Conservation (phyloP, 2,797 vertebrate species). For the Takifugu rubripes region DNA sequence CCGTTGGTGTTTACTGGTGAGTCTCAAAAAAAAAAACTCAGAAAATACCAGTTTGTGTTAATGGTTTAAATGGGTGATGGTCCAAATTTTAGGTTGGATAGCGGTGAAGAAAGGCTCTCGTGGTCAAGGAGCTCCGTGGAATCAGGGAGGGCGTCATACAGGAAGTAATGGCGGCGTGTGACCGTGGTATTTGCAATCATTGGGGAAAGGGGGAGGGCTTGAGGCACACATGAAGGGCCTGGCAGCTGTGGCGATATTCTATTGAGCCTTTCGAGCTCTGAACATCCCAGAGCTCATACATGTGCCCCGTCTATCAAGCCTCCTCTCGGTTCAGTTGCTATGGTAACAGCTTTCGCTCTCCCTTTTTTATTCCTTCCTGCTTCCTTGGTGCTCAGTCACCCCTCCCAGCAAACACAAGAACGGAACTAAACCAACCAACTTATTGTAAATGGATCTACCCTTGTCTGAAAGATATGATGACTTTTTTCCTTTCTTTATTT, state of each 20-base stretch:
- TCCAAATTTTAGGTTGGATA: no score
- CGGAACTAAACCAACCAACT: not conserved
- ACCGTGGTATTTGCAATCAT: no score
- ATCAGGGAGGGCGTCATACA: not conserved
- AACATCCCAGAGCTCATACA: slow-evolving; percentile 2
- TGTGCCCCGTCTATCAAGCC: slow-evolving; percentile 9
- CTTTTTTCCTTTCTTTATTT: no score
- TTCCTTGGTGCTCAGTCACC: not conserved
- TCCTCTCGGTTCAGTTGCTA: slow-evolving; percentile 37
- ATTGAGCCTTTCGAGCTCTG: not conserved
- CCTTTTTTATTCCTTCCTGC: not conserved
- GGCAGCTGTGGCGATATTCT: not conserved
- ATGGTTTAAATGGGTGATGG: no score
- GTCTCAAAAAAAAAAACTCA: not conserved
- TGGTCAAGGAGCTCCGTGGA: not conserved
- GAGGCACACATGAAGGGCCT: not conserved
- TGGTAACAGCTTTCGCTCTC: slow-evolving; percentile 26
- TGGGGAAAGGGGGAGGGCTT: not conserved
- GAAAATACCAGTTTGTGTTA: no score
- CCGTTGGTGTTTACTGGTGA: no score
- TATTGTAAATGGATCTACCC: no score
- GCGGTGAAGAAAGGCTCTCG: no score
- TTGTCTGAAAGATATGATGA: no score
- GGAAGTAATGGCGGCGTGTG: not conserved
- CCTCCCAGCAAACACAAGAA: no score